These are phyloP conservation scores for Glyptemys insculpta DNA, from an alignment of 2,797 vertebrate species.

Conservation along the genomic window DNA sequence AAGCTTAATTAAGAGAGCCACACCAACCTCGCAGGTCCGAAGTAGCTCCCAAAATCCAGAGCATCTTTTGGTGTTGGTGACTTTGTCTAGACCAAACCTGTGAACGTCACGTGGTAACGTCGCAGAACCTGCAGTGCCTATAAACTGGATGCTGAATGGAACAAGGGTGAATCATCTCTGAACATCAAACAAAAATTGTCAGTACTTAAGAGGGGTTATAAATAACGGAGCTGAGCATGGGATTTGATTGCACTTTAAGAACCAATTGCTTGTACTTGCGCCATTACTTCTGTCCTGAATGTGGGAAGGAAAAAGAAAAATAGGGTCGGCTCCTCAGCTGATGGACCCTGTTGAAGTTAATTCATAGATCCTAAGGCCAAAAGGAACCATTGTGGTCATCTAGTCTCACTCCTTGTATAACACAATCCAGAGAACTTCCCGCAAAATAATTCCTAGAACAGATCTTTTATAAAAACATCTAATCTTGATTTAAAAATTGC, in stretches of 20 bases:
- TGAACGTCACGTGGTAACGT: background rate
- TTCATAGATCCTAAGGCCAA: background rate
- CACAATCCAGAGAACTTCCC: background rate
- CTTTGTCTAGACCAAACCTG: background rate
- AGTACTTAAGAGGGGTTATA: background rate
- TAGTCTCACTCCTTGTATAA: background rate
- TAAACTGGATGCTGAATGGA: background rate
- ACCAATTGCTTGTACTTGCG: background rate
- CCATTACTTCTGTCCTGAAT: background rate
- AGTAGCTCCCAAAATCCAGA: background rate
- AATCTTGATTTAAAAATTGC: background rate
- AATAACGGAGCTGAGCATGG: background rate
- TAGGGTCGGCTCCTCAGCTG: background rate
- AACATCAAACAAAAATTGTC: background rate
- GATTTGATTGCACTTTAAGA: background rate
- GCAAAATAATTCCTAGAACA: background rate
- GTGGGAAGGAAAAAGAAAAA: background rate
- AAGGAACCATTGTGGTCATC: background rate
- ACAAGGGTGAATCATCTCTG: background rate
- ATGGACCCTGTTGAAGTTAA: background rate
- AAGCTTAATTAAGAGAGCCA: background rate
- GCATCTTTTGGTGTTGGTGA: background rate
- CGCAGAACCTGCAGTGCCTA: background rate
- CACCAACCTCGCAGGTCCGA: background rate
- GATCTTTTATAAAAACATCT: background rate